Conservation (phyloP, 2,888 invertebrate species). For the Heliconius hortense region DNA sequence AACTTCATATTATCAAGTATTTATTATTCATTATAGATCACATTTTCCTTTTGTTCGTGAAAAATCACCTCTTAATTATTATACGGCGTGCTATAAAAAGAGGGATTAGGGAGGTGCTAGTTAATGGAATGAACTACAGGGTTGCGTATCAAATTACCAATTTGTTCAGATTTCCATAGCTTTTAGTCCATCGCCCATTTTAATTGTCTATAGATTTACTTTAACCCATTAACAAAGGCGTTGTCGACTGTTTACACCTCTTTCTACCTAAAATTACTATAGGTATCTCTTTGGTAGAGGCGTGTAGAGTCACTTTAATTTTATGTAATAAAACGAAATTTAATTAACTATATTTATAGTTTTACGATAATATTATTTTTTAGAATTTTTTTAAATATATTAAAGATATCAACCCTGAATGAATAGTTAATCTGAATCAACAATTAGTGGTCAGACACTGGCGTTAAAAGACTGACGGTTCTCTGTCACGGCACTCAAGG, state of each 20-base stretch:
- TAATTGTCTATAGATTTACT: slow-evolving; percentile 25
- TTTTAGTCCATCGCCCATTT: slow-evolving; percentile 37
- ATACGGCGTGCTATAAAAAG: slow-evolving; percentile 61
- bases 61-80: slow-evolving; percentile 69
- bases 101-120: slow-evolving; percentile 51
- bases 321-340: not conserved
- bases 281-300: not conserved
- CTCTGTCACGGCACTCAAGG: slow-evolving; percentile 61
- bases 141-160: slow-evolving; percentile 49
- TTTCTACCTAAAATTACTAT: not conserved
- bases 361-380: too few species aligned
- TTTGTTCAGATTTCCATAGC: slow-evolving; percentile 38
- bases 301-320: not conserved
- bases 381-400: not conserved
- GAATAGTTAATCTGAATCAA: slow-evolving; percentile 54
- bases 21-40: slow-evolving; percentile 42
- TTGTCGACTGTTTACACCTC: slow-evolving; percentile 11
- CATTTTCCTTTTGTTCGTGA: slow-evolving; percentile 48
- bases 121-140: slow-evolving; percentile 69
- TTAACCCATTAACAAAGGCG: slow-evolving; percentile 35
- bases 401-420: slow-evolving; percentile 56
- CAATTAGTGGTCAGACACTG: slow-evolving; percentile 61
- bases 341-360: too few species aligned
- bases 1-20: slow-evolving; percentile 13
- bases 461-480: slow-evolving; percentile 63